phyloP scores from a whole-genome alignment of 2,888 invertebrate species.

The Antheraea yamamai region DNA sequence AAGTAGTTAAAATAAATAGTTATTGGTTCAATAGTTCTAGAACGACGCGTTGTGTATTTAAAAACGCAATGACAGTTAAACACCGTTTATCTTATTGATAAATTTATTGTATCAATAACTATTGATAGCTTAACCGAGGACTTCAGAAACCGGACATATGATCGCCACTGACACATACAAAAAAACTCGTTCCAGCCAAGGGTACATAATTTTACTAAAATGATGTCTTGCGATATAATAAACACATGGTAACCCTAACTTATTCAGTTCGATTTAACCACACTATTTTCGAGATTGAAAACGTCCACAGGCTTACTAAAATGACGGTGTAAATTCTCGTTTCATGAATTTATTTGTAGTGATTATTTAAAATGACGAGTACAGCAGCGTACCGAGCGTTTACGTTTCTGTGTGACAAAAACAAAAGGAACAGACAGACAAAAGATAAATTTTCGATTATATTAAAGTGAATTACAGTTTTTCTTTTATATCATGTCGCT shows the following conservation, averaged over 20 bases:
- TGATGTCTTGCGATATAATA: background rate
- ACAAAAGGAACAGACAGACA: background rate
- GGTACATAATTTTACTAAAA: background rate
- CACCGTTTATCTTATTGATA: too few relatives aligned
- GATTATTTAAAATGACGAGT: background rate
- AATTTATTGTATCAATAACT: too few relatives aligned
- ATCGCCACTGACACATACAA: too few relatives aligned
- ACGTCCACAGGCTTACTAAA: conserved; percentile 1
- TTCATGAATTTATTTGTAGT: background rate
- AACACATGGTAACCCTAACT: background rate
- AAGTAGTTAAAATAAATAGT: too few relatives aligned
- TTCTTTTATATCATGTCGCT: background rate
- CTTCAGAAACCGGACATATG: too few relatives aligned
- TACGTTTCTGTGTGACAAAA: background rate
- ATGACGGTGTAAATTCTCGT: background rate
- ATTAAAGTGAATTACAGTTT: background rate
- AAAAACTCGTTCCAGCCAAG: too few relatives aligned
- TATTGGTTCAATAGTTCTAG: too few relatives aligned
- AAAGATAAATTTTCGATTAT: background rate
- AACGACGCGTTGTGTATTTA: too few relatives aligned
- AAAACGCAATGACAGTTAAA: too few relatives aligned
- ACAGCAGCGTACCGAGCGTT: background rate
- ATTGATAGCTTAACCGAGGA: too few relatives aligned
- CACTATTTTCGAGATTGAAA: conserved; percentile 4
- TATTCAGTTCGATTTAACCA: conserved; percentile 9